Evolutionary conservation across 2,888 invertebrate species (phyloP).

Genomic region (Drosophila dives): DNA sequence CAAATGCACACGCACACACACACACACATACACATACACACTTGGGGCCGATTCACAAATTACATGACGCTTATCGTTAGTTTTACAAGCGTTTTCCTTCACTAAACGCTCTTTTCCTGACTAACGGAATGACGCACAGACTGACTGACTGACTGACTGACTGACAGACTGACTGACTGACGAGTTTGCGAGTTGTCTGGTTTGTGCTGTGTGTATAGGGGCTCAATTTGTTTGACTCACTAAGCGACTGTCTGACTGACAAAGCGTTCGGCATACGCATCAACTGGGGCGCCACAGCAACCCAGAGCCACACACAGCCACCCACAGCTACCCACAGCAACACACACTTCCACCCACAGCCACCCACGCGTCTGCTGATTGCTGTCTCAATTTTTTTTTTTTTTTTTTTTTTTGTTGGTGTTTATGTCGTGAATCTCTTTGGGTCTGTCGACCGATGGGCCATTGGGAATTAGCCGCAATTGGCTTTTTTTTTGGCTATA

Average conservation of each 20-base stretch:
- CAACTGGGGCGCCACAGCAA: conserved; percentile 43
- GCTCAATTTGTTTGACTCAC: conserved; percentile 14
- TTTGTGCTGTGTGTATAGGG: background rate
- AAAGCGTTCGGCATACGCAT: conserved; percentile 40
- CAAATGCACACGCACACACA: conserved; percentile 5
- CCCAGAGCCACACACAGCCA: conserved; percentile 10
- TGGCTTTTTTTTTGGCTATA: conserved; percentile 37
- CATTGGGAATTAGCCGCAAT: conserved; percentile 36
- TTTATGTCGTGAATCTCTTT: conserved; percentile 2
- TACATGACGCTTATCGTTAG: conserved; percentile 68
- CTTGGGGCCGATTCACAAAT: conserved; percentile 51
- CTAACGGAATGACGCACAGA: conserved; percentile 14
- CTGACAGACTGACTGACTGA: conserved; percentile 34
- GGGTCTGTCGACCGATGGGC: conserved; percentile 9
- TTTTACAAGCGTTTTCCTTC: conserved; percentile 64
- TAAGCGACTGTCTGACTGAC: conserved; percentile 39
- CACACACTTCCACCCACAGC: conserved; percentile 32
- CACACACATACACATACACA: conserved; percentile 6
- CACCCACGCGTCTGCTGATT: conserved; percentile 44
- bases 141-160: conserved; percentile 21
- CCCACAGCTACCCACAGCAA: conserved; percentile 8
- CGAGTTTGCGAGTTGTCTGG: background rate
- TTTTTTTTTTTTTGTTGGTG: conserved; percentile 19
- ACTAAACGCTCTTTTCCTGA: conserved; percentile 41
- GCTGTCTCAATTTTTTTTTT: conserved; percentile 50